Conservation (phyloP, 2,113 vertebrate genomes). For the Brachyhypopomus gauderio region DNA sequence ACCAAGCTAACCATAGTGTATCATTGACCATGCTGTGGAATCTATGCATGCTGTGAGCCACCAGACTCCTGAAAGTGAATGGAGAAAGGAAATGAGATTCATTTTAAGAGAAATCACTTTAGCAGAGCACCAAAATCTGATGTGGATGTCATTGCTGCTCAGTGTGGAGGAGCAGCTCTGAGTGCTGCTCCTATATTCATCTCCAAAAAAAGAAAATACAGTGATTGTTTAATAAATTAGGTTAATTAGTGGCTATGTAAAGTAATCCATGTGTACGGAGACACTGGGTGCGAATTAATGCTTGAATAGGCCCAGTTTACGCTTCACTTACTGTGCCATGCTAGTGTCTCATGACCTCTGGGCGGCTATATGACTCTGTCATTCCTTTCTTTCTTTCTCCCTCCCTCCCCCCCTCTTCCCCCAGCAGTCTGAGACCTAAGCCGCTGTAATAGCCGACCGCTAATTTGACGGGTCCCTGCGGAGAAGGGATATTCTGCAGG, state of each 20-base stretch:
- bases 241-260: slow-evolving; percentile 63
- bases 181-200: slow-evolving; percentile 48
- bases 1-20: not conserved
- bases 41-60: slow-evolving; percentile 33
- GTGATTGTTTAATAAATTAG: slow-evolving; percentile 67
- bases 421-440: slow-evolving; percentile 25
- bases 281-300: slow-evolving; percentile 53
- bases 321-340: slow-evolving; percentile 26
- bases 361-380: slow-evolving; percentile 27
- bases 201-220: slow-evolving; percentile 54
- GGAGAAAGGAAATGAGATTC: slow-evolving; percentile 60
- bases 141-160: slow-evolving; percentile 33
- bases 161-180: slow-evolving; percentile 28
- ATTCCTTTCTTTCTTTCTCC: slow-evolving; percentile 4
- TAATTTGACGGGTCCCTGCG: slow-evolving; percentile 58
- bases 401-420: slow-evolving; percentile 1
- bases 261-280: slow-evolving; percentile 51
- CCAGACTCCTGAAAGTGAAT: slow-evolving; percentile 22
- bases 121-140: slow-evolving; percentile 45
- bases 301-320: slow-evolving; percentile 63
- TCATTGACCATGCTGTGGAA: not conserved
- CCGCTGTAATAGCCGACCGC: slow-evolving; percentile 50
- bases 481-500: slow-evolving; percentile 55
- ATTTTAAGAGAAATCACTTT: slow-evolving; percentile 57
- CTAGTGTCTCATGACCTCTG: slow-evolving; percentile 27